phyloP scores from a whole-genome alignment of 2,888 invertebrate genomes.

The Leucophora obtusa region DNA sequence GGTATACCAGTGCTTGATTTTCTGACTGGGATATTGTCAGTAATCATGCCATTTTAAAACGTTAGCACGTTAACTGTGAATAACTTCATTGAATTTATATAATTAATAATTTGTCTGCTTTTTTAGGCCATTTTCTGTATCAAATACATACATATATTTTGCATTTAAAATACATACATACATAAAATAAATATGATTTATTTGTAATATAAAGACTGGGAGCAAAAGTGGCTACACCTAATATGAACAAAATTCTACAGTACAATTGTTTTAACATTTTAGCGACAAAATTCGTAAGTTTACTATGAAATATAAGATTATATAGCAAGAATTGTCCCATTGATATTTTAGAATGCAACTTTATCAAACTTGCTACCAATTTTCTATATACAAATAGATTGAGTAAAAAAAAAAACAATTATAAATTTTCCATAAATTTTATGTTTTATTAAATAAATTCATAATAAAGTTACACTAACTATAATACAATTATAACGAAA shows the following conservation, averaged over 20 bases:
- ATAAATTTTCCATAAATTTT: neutral
- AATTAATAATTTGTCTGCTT: neutral
- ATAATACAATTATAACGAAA: conserved; percentile 57
- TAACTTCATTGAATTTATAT: conserved; percentile 11
- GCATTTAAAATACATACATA: too few relatives aligned
- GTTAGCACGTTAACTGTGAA: too few relatives aligned
- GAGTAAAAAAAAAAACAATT: conserved; percentile 1
- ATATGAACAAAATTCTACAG: too few relatives aligned
- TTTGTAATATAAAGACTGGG: too few relatives aligned
- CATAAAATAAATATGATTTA: too few relatives aligned
- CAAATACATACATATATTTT: neutral
- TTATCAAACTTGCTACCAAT: neutral
- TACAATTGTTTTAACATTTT: too few relatives aligned
- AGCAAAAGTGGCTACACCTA: too few relatives aligned
- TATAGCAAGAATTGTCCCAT: too few relatives aligned
- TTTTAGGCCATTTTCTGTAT: neutral
- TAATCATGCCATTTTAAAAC: too few relatives aligned
- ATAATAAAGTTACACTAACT: conserved; percentile 29
- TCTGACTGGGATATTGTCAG: too few relatives aligned
- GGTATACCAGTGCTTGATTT: too few relatives aligned
- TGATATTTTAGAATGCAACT: neutral
- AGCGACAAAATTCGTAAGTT: neutral
- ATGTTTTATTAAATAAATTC: conserved; percentile 15
- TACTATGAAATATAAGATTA: neutral
- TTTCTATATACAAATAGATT: conserved; percentile 31